Evolutionary conservation across 1,140 invertebrate species (phyloP).

Genomic region (Phymastichus coffea): DNA sequence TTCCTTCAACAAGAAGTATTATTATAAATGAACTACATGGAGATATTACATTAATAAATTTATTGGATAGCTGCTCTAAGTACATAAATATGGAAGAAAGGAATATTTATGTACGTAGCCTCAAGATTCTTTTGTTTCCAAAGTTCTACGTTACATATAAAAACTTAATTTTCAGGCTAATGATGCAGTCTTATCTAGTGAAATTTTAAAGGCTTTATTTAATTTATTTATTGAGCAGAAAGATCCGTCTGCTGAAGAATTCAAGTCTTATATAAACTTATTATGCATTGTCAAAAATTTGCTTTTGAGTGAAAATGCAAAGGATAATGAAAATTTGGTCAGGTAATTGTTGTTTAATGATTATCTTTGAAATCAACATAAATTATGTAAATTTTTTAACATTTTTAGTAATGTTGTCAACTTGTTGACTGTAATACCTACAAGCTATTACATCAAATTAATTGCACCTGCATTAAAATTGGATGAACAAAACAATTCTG

Average conservation of each 20-base stretch:
- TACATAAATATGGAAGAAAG: slow-evolving; percentile 37
- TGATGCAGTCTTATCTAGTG: slow-evolving; percentile 72
- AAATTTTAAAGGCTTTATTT: slow-evolving; percentile 88
- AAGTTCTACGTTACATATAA: slow-evolving; percentile 19
- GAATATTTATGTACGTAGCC: slow-evolving; percentile 33
- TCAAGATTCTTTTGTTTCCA: too few species aligned
- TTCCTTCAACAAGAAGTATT: slow-evolving; percentile 67
- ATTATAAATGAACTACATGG: slow-evolving; percentile 79
- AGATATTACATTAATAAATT: slow-evolving; percentile 76
- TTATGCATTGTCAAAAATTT: slow-evolving; percentile 72
- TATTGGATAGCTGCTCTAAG: slow-evolving; percentile 72
- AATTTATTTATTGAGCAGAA: slow-evolving; percentile 67
- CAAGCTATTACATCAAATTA: slow-evolving; percentile 37
- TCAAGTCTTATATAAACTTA: slow-evolving; percentile 71
- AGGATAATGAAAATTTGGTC: slow-evolving; percentile 69
- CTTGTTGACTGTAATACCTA: slow-evolving; percentile 46
- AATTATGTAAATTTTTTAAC: background rate
- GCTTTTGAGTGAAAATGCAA: slow-evolving; percentile 64
- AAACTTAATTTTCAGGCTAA: slow-evolving; percentile 58
- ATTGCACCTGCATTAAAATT: slow-evolving; percentile 16
- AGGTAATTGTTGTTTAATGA: slow-evolving; percentile 59
- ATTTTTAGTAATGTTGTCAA: slow-evolving; percentile 47
- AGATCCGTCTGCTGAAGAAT: slow-evolving; percentile 64
- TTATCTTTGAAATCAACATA: background rate
- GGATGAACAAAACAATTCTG: slow-evolving; percentile 16